Evolutionary conservation across 2,113 vertebrate species (phyloP).

Genomic region (Noctilio leporinus): DNA sequence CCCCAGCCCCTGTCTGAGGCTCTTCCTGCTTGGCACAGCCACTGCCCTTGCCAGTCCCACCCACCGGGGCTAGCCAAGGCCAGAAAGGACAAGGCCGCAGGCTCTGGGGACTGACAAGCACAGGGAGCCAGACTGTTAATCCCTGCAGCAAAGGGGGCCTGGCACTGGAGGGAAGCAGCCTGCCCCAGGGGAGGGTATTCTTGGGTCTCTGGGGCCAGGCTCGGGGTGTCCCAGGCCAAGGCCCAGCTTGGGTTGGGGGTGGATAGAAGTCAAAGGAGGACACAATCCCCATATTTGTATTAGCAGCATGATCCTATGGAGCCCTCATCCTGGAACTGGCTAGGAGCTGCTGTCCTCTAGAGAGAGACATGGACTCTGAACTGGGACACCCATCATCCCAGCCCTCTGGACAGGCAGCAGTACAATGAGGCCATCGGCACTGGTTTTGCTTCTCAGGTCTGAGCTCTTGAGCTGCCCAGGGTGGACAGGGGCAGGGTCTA

Average conservation of each 20-base stretch:
- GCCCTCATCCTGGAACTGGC: neutral
- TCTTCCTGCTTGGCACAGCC: neutral
- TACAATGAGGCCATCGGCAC: neutral
- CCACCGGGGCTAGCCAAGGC: neutral
- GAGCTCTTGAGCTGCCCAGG: accelerated
- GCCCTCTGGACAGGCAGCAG: neutral
- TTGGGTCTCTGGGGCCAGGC: neutral
- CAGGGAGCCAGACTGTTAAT: accelerated
- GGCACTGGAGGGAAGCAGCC: neutral
- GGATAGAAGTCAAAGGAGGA: neutral
- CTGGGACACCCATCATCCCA: accelerated
- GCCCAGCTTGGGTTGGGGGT: neutral
- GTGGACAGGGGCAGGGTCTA: constrained; percentile 30
- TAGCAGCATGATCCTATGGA: accelerated
- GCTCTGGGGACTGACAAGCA: too few species aligned
- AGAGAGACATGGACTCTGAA: neutral
- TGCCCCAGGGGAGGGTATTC: neutral
- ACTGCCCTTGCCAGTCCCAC: neutral
- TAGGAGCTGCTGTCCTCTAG: neutral
- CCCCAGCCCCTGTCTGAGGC: neutral
- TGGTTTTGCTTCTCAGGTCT: neutral
- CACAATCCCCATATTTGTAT: accelerated
- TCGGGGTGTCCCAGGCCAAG: neutral
- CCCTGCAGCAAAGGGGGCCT: neutral
- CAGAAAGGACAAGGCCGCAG: neutral